Evolutionary conservation across 2,888 invertebrate species (phyloP), one percentile per base, ranked within the genome.

Genomic region (Laspeyria flexula): DNA sequence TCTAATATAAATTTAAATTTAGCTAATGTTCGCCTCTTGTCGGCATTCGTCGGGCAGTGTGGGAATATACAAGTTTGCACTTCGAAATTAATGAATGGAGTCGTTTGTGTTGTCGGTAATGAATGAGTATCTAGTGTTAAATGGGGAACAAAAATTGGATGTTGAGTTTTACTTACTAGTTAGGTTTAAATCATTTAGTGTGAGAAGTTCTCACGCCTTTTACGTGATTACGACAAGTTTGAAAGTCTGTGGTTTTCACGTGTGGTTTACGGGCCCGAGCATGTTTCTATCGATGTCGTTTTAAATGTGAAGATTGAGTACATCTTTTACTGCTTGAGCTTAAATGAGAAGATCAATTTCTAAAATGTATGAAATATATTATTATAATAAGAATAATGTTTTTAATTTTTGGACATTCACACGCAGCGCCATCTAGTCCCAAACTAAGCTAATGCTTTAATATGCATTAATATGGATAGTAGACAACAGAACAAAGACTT

Each of bases 1-100:
- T 46, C 11, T 7, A 37, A 40, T 38, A 47, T 34, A 44, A 45
- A 23, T 37, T 5, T 25, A 12, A 45, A 44, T 79, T 84, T 78
- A 52, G 77, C 85, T 85, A 85, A 85, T 85, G 84, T 73, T 70
- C 70, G 48, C 69, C 69, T 73, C 71, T 73, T 62, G 61, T 63
- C 64, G 58, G 38, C 55, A 55, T 57, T 70, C 86, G 86, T 86
- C 84, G 77, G 21, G 15, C 18, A 25, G 45, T 52, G 51, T 52
- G 51, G 86, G 87, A 86, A 73, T 61, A 57, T 61, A 59, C 35
- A 62, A 71, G 60, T 71, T 73, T 66, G 74, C 70, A 67, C 62
- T 68, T 62, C 43, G 31, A 69, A 73, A 75, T 73, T 68, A 75
- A 75, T 73, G 74, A 73, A 70, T 64, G 47, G 49, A 58, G 70